Evolutionary conservation across 2,888 invertebrate species (phyloP).

Genomic region (Sisyra nigra): DNA sequence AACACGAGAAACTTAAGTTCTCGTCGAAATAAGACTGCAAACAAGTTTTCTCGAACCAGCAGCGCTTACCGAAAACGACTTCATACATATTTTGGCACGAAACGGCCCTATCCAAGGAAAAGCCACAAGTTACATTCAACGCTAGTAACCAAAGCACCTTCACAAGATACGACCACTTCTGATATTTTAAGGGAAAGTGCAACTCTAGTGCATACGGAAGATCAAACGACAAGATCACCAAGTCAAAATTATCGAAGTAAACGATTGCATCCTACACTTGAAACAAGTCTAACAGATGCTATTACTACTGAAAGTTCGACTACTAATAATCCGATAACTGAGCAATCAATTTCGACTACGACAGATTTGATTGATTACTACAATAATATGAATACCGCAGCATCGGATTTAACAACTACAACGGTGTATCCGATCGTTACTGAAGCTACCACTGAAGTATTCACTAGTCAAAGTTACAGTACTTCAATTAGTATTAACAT

Average conservation of each 20-base stretch:
- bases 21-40: not conserved
- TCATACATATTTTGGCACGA: not conserved
- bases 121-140: conserved; percentile 10
- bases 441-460: conserved; percentile 12
- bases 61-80: not conserved
- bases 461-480: conserved; percentile 31
- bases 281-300: not conserved
- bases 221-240: conserved; percentile 10
- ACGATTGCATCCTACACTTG: conserved; percentile 8
- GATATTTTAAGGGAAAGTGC: conserved; percentile 6
- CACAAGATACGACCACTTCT: conserved; percentile 11
- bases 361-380: not conserved
- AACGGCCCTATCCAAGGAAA: not conserved
- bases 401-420: not conserved
- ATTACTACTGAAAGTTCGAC: not conserved
- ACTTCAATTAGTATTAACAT: conserved; percentile 36
- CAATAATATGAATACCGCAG: not conserved
- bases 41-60: not conserved
- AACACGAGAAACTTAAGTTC: not conserved
- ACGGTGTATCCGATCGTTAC: not conserved
- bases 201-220: too few relatives aligned
- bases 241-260: conserved; percentile 5
- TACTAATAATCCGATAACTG: not conserved
- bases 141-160: conserved; percentile 9
- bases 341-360: not conserved